Evolutionary conservation across 2,113 vertebrate species (phyloP), one percentile per base, ranked within the genome.

Genomic region (Mormoops blainvillei): DNA sequence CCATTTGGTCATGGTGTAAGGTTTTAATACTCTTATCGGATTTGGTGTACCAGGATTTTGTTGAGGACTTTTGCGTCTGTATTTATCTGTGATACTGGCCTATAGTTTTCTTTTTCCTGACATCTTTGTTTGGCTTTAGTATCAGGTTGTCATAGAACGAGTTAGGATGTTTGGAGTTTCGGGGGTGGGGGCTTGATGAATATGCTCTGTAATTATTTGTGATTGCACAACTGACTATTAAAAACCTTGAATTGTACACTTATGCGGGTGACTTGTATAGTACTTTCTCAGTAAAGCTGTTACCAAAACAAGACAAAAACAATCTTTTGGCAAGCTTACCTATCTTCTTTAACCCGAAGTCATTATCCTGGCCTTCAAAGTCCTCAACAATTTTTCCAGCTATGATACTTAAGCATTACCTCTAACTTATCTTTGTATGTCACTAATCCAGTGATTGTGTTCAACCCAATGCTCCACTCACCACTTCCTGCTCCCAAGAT

Each of bases 41-140:
- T 83, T 96, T 87, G 38, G 68, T 58, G 87, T 95, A 52, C 20
- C 38, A 58, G 14, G 83, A 50, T 91, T 92, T 80, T 84, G 26
- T 52, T 56, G 52, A 63, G 24, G 36, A 91, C 63, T 82, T 90
- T 73, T 50, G 50, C 33, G 10, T 87, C 19, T 87, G 2, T 87
- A 22, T 87, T 91, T 87, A 22, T 87, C 87, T 91, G 28, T 36
- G 19, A 12, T 52, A 61, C 43, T 24, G 24, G 36, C 38, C 58
- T 88, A 6, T 94, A 68, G 31, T 93, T 87, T 95, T 52, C 8
- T 80, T 81, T 94, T 61, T 36, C 87, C 18, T 61, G 41, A 71
- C 6, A 0, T 74, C 13, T 80, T 80, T 74, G 5, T 81, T 85
- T 94, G 77, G 45, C 15, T 89, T 94, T 92, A 33, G 33, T 85